Evolutionary conservation across 2,888 invertebrate species (phyloP), one percentile per base, ranked within the genome.

Genomic region (Phlogophora meticulosa): DNA sequence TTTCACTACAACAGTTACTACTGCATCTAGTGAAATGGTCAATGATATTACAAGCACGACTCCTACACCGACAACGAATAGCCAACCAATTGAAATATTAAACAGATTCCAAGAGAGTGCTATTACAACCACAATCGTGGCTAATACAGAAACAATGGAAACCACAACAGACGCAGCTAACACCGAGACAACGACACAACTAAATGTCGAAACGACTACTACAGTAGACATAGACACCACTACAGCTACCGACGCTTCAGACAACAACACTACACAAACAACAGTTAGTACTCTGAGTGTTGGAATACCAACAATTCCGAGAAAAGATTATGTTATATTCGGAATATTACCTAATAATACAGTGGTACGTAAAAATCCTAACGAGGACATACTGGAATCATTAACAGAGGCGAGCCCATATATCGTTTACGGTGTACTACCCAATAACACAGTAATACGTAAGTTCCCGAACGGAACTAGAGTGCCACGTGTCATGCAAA

Each of bases 401-500:
- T 95, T 96, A 92, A 97, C 97, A 93, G 96, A 97, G 88, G 96
- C 97, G 85, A 96, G 96, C 88, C 97, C 97, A 79, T 97, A 97
- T 91, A 96, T 97, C 85, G 96, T 97, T 90, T 97, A 97, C 86
- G 97, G 97, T 90, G 96, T 97, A 86, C 97, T 97, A 91, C 97
- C 97, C 81, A 97, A 97, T 95, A 97, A 97, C 93, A 97, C 97
- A 90, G 95, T 97, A 91, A 97, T 98, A 90, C 97, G 97, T 94
- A 97, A 97, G 94, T 98, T 97, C 90, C 97, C 97, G 79, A 98
- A 98, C 87, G 98, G 98, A 91, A 97, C 97, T 89, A 94, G 97
- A 92, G 97, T 97, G 91, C 97, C 97, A 92, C 97, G 97, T 88
- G 90, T 95, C 88, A 94, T 93, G 90, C 94, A 95, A 92, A 94